Percentiles rank a stretch among this genome's conserved stretches.
Conservation (phyloP, 2,797 vertebrate species). For the Paramormyrops hopkinsi region DNA sequence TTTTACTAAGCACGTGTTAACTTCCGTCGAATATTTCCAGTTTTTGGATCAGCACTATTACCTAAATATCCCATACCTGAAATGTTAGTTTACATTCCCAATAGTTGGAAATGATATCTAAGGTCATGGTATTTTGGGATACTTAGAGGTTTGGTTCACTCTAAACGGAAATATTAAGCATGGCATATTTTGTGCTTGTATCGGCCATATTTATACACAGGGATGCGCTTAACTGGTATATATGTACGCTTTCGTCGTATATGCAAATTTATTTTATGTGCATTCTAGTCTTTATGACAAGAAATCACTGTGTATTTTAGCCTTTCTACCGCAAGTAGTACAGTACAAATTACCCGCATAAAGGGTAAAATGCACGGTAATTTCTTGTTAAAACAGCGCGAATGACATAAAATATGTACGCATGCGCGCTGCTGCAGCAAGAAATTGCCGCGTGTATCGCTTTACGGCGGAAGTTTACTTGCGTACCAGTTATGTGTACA, state of each 20-base stretch:
- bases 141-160: neutral
- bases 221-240: neutral
- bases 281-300: neutral
- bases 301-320: neutral
- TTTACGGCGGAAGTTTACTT: neutral
- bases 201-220: neutral
- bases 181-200: neutral
- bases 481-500: neutral
- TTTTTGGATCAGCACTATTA: neutral
- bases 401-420: neutral
- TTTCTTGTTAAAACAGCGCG: neutral
- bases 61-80: neutral
- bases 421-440: neutral
- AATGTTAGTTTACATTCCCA: neutral
- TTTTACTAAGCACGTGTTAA: neutral
- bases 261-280: neutral
- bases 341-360: neutral
- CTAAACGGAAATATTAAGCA: neutral
- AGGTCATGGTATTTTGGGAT: neutral
- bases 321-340: neutral
- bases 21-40: neutral
- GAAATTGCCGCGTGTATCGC: neutral
- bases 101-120: neutral
- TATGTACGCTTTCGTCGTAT: neutral
- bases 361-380: neutral